A percentile compares a stretch with the other conserved stretches of the same genome.
Conservation (phyloP, 2,797 vertebrate genomes). For the Esox lucius region DNA sequence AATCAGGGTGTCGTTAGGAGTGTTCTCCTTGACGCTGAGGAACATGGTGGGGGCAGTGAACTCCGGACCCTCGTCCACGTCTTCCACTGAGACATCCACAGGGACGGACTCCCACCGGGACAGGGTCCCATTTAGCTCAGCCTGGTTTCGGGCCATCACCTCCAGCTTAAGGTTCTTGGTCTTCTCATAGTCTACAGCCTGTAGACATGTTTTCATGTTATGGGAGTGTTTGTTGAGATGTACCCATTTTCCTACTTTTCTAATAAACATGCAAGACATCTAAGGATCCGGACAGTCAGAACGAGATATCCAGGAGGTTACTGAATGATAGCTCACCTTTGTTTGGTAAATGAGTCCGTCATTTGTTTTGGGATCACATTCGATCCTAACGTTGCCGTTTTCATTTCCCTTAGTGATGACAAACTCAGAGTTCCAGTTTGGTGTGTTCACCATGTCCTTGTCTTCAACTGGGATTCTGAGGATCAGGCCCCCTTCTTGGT, state of each 20-base stretch:
- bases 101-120: constrained; percentile 65
- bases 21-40: constrained; percentile 75
- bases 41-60: constrained; percentile 71
- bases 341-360: constrained; percentile 79
- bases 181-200: constrained; percentile 84
- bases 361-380: constrained; percentile 81
- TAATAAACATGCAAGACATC: background rate
- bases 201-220: constrained; percentile 2
- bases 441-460: constrained; percentile 75
- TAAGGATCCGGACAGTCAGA: background rate
- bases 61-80: constrained; percentile 84
- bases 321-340: constrained; percentile 71
- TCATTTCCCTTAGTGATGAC: constrained; percentile 84
- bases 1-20: constrained; percentile 67
- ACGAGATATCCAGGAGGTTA: background rate
- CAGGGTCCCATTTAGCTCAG: constrained; percentile 60
- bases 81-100: constrained; percentile 69
- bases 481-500: constrained; percentile 73
- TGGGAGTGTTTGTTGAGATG: background rate
- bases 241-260: background rate
- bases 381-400: constrained; percentile 81
- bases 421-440: constrained; percentile 79
- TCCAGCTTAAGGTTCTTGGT: constrained; percentile 65
- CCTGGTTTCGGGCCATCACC: constrained; percentile 79
- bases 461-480: constrained; percentile 80